Evolutionary conservation across 2,113 vertebrate species (phyloP).

Genomic region (Arizona elegans): DNA sequence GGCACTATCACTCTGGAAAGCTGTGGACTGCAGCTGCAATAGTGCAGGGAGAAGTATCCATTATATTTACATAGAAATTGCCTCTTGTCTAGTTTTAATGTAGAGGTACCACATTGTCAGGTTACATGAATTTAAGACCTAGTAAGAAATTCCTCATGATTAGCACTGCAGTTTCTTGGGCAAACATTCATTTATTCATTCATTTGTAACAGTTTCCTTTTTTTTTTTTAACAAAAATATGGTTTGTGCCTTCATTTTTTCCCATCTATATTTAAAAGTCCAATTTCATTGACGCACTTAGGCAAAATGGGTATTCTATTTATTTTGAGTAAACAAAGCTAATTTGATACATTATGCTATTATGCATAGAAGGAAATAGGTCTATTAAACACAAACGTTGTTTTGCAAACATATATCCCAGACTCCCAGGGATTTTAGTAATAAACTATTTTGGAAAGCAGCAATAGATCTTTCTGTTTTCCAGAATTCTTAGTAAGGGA

Average conservation of each 20-base stretch:
- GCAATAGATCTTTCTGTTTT: conserved; percentile 26
- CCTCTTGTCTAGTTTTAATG: not conserved
- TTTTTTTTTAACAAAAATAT: not conserved
- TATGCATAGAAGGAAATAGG: conserved; percentile 29
- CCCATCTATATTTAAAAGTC: not conserved
- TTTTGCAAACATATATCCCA: conserved; percentile 33
- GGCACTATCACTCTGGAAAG: not conserved
- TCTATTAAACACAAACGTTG: conserved; percentile 48
- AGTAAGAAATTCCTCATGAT: not conserved
- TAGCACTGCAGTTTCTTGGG: not conserved
- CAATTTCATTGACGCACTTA: conserved; percentile 27
- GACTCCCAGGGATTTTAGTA: conserved; percentile 40
- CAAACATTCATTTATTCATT: not conserved
- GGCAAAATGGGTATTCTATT: conserved; percentile 25
- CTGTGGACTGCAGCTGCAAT: not conserved
- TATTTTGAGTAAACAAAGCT: conserved; percentile 20
- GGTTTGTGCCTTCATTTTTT: conserved; percentile 22
- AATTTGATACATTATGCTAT: conserved; percentile 42
- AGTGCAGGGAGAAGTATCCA: not conserved
- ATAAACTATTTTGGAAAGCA: conserved; percentile 37
- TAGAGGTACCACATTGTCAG: not conserved
- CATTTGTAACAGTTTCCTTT: not conserved
- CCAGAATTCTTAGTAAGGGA: conserved; percentile 19
- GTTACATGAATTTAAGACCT: not conserved
- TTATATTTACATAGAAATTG: not conserved